Evolutionary conservation across 1,140 invertebrate genomes (phyloP), one percentile per base, ranked within the genome.

Genomic region (Mya arenaria): DNA sequence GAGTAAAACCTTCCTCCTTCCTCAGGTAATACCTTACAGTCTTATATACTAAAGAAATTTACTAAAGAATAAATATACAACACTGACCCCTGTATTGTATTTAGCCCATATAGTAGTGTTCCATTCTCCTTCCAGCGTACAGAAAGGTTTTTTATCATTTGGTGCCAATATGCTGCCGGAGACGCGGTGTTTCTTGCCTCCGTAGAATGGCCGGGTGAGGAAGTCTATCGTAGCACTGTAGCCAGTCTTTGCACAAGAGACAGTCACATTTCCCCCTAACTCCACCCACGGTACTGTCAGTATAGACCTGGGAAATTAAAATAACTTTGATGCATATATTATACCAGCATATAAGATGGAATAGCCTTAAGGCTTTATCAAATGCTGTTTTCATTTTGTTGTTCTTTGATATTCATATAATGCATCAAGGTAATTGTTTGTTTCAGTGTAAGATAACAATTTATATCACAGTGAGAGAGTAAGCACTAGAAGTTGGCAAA

Each of bases 91-190:
- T 32, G 94, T 92, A 41, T 62, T 80, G 95, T 96, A 97, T 90
- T 97, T 97, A 1, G 96, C 96, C 90, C 96, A 96, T 96, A 99
- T 98, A 23, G 95, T 92, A n/a, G 97, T 97, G 93, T 98, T 99
- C 98, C 98, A 99, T 94, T 99, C 98, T 48, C 98, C 98, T 81
- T 95, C 95, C 63, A 99, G 95, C 23, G 94, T 95, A 37, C 98
- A 93, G 87, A 98, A 96, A 0, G 97, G 95, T 90, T 98, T 98
- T 92, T 98, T 98, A 48, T 97, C 96, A 41, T 94, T 95, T 0
- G 94, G 96, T 93, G 95, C 93, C 87, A 87, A 93, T 30, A 94
- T 86, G 41, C 90, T 87, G 19, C 91, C 93, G 23, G 87, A 85
- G 19, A 94, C 89, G 80, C 91, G 89, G 84, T 94, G 92, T 66